Evolutionary conservation across 2,888 invertebrate species (phyloP).

Genomic region (Oasisia sp.): DNA sequence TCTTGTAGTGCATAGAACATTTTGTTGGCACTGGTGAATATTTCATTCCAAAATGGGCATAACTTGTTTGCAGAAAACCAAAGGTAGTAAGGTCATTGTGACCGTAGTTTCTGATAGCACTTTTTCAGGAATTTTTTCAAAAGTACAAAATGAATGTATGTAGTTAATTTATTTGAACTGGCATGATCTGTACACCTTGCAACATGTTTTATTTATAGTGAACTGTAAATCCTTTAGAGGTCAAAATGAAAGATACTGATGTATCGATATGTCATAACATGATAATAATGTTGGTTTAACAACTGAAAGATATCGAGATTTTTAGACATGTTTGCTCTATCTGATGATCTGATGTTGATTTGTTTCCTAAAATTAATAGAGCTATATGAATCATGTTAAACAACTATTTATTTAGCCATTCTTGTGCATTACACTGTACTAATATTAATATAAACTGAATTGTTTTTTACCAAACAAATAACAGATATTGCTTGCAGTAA

Average conservation of each 20-base stretch:
- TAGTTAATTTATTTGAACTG: neutral
- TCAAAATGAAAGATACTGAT: neutral
- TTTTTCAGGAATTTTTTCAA: constrained; percentile 3
- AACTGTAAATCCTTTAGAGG: neutral
- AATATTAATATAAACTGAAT: no score
- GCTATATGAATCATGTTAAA: neutral
- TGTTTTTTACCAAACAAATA: no score
- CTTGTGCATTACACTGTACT: neutral
- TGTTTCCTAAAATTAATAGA: neutral
- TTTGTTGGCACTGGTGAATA: constrained; percentile 4
- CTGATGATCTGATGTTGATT: neutral
- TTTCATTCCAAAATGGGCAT: neutral
- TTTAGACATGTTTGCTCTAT: neutral
- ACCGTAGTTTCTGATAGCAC: neutral
- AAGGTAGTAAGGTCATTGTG: neutral
- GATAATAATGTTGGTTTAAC: neutral
- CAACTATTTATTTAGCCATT: neutral
- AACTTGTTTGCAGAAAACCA: neutral
- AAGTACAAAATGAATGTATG: neutral
- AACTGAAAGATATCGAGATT: neutral
- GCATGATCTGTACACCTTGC: neutral
- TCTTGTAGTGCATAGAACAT: neutral
- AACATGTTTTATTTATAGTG: neutral
- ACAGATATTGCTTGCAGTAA: no score
- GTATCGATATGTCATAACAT: neutral